Evolutionary conservation across 2,113 vertebrate genomes (phyloP), one percentile per base, ranked within the genome.

Genomic region (Chamaea fasciata): DNA sequence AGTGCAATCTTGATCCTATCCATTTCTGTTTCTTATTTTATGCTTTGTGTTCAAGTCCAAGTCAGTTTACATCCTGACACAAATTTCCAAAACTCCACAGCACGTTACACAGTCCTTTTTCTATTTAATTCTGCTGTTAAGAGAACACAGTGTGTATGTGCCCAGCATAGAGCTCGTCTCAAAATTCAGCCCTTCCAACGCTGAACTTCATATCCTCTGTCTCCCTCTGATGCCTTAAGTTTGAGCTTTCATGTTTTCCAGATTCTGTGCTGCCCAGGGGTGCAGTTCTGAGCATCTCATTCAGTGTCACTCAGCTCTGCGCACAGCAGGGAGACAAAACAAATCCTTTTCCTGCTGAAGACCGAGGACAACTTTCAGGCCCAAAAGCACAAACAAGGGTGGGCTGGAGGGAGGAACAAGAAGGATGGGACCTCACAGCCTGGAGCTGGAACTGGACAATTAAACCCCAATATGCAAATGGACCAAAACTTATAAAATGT

Each of bases 91-190:
- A 71, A 16, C 24, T 65, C 44, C 35, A 21, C 12, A 50, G 47
- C n/a, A 31, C 2, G 11, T 46, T 37, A 11, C 14, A 21, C 1
- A 10, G 23, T 30, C 60, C 30, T 53, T 69, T 56, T 21, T 13
- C 44, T 26, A 7, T n/a, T 60, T 31, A 46, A 46, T 49, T 87
- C 60, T 82, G 39, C 33, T 15, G 35, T 33, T 27, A 24, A 18
- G 14, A 63, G 33, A 81, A 42, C 2, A 18, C 0, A 19, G 26
- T 0, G 8, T 2, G 37, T 5, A 10, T 15, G 39, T 37, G 31
- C 42, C 21, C 37, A 50, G n/a, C 0, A 1, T 2, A 33, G 60
- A 78, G 59, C 37, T 59, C 27, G 1, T 68, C 69, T 63, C 59
- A 44, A 77, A 73, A 26, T 20, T 27, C 64, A 92, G 7, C 9